A percentile compares a stretch with the other conserved stretches of the same genome.
phyloP scores from a whole-genome alignment of 2,888 invertebrate species.

The Coelopa pilipes region DNA sequence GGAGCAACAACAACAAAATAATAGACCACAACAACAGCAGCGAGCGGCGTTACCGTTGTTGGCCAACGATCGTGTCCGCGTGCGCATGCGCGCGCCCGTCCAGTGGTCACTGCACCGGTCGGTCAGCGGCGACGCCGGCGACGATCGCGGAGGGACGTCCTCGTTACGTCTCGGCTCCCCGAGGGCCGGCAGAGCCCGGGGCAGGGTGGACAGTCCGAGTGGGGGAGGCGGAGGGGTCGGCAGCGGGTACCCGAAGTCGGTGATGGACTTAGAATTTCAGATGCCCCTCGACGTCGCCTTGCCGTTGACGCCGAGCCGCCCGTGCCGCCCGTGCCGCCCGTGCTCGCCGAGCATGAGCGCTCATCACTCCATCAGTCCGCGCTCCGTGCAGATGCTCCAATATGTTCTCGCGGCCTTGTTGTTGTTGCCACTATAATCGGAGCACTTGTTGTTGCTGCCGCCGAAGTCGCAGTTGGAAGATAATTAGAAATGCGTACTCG shows the following conservation, averaged over 20 bases:
- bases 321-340: constrained; percentile 18
- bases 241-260: constrained; percentile 17
- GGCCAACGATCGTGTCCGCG: neutral
- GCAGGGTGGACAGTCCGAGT: neutral
- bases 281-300: neutral
- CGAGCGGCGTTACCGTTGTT: neutral
- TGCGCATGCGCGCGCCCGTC: constrained; percentile 17
- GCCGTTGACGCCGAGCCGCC: too few relatives aligned
- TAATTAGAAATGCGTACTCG: constrained; percentile 50
- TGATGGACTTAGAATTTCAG: constrained; percentile 26
- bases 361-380: neutral
- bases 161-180: neutral
- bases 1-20: constrained; percentile 12
- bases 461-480: neutral
- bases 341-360: constrained; percentile 28
- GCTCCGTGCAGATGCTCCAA: neutral
- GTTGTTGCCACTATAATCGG: neutral
- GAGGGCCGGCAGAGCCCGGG: neutral
- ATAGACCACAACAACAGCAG: constrained; percentile 1
- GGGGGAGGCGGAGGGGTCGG: neutral
- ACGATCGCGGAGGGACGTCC: neutral
- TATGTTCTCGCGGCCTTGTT: neutral
- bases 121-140: constrained; percentile 5
- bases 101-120: constrained; percentile 24
- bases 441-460: neutral